Base-by-base conservation (phyloP, 2,888 invertebrate genomes). In the Allolobophora icterica region DNA sequence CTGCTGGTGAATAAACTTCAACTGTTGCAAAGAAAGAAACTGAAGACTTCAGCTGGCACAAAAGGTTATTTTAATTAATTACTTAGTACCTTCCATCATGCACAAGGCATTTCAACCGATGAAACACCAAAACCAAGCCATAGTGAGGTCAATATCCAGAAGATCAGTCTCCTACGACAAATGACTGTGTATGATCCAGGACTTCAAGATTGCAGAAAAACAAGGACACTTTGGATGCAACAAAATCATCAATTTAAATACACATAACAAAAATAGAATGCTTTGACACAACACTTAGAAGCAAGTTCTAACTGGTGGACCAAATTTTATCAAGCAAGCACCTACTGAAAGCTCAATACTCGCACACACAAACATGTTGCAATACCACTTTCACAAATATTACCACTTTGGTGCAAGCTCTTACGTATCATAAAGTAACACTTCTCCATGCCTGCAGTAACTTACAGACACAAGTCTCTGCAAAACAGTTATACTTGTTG, bases 201-300 rank as follows among this genome's bases (percentile, higher is more conserved):
- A n/a, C 71, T 71, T 71, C 71, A 71, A 71, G 71, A 71, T 11
- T n/a, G 71, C 71, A 71, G 71, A 71, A 71, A 71, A 71, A 71
- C 71, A 71, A 71, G 71, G 71, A 71, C 71, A 71, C 71, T 71
- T 71, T n/a, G 71, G 71, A 71, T 71, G 71, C 71, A 71, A 71
- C 71, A 71, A 71, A 71, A 71, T 71, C 30, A 71, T n/a, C 71
- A 71, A 71, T 71, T 71, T 71, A 71, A 71, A 71, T 8, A 71
- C 17, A 71, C n/a, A n/a, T n/a, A 71, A 71, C 52, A 71, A 71
- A 71, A 71, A 71, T 71, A 71, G 30, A 71, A 71, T 71, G 71
- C 71, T n/a, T 71, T 30, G n/a, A 71, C n/a, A 71, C 71, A 71
- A 71, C 71, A n/a, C 8, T 0, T n/a, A 71, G n/a, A 30, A 71